Base-by-base conservation (phyloP, 2,888 invertebrate genomes). In the Oligia latruncula region DNA sequence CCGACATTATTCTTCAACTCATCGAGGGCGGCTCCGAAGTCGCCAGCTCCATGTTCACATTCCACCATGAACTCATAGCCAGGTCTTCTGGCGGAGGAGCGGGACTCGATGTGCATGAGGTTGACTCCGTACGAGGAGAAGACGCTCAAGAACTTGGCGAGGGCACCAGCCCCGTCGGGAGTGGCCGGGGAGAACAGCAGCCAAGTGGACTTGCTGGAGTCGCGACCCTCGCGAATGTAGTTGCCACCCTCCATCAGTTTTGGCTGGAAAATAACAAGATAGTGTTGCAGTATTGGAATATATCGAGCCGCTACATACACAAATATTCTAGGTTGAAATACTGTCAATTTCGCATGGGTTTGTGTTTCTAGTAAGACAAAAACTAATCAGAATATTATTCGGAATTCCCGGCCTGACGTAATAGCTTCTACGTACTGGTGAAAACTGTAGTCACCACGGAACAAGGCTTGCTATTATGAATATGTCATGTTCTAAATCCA, bases 51-150 rank as follows among this genome's bases (percentile, higher is more conserved):
- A 35, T 98, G 98, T 83, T 99, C 98, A 91, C 99, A 99, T 92
- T 99, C 99, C 58, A 99, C 98, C 97, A 99, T 99, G 94, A 99
- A 99, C 95, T 99, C 99, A 92, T 99, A 99, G 46, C 98, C 98
- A 23, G 97, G 98, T 62, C 98, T 97, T 82, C 99, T 97, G 73
- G 98, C 97, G 0, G 99, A 99, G 1, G 99, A 99, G 8, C 97
- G 97, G 0, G 99, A 99, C 94, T 99, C 99, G 82, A 99, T 99
- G 94, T 99, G 99, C 86, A 98, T 96, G 78, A 99, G 97, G 94
- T 99, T 99, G 29, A 99, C 98, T 73, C 97, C 97, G 87, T 98
- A 96, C 17, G 97, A 98, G 94, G 99, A 98, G 95, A 99, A 99
- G 46, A 99, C 98, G 92, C 98, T 98, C 81, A 99, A 97, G 79